Evolutionary conservation across 2,113 vertebrate species (phyloP), one percentile per base, ranked within the genome.

Genomic region (Empidonax traillii): DNA sequence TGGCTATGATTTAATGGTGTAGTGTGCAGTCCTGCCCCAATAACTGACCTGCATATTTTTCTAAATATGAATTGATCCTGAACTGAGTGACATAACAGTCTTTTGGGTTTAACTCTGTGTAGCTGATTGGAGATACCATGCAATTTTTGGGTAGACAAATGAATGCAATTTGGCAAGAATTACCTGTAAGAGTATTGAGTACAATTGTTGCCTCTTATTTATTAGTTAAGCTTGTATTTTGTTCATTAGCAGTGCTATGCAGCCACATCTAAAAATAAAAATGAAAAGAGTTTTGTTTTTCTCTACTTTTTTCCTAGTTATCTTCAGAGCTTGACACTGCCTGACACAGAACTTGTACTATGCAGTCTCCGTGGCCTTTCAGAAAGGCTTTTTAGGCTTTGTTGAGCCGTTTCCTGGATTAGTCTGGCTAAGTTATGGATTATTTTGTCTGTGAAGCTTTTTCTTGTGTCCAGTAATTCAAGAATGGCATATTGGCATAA

Each of bases 371-470:
- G 59, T 90, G 92, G 91, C 88, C 87, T 96, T 97, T 96, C 69
- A 97, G 76, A 96, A 95, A 90, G 84, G 89, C 78, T 87, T 96
- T 97, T 93, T 80, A 82, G 89, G 86, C 94, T 87, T 85, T 94
- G 75, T 95, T 96, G 86, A 95, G 85, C 77, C 23, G 10, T 91
- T 96, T 97, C 97, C 94, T 95, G 96, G 95, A 97, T 97, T 95
- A 96, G 86, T 79, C 87, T 95, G 87, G 85, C 85, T 95, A 90
- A 92, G 14, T 96, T 95, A 86, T 80, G 91, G 94, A 86, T 97
- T 95, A 96, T 94, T 97, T 93, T 89, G 89, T 93, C 74, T 89
- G 24, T 66, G 96, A 95, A 95, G 77, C 86, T 95, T 95, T 96
- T 96, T 89, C 87, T 96, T 97, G 46, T 95, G 75, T 90, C 56